Evolutionary conservation across 2,797 vertebrate genomes (phyloP).

Genomic region (Oceanodroma leucorhoa): DNA sequence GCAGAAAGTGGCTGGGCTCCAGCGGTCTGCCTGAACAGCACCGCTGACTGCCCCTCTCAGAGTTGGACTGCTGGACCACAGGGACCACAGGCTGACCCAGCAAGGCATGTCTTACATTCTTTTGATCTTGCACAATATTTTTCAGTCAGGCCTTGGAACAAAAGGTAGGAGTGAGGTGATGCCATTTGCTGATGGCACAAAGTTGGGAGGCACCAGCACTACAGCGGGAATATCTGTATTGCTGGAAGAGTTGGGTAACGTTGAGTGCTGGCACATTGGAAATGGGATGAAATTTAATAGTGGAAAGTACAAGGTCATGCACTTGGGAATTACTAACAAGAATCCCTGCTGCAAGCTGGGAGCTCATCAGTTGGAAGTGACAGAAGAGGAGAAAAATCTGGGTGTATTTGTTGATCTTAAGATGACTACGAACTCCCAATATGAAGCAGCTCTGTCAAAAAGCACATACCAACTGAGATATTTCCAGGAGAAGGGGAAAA

Average conservation of each 20-base stretch:
- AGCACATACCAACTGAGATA: not conserved
- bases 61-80: not conserved
- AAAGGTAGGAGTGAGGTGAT: not conserved
- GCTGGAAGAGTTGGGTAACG: not conserved
- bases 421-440: not conserved
- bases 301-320: constrained; percentile 33
- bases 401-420: not conserved
- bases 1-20: not conserved
- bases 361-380: constrained; percentile 8
- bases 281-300: constrained; percentile 42
- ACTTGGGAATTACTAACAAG: constrained; percentile 14
- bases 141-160: not conserved
- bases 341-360: constrained; percentile 20
- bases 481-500: not conserved
- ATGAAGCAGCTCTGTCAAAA: not conserved
- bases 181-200: not conserved
- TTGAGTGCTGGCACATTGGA: not conserved
- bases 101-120: accelerated
- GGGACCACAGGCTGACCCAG: not conserved
- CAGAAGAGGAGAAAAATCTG: constrained; percentile 24
- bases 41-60: not conserved
- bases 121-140: not conserved
- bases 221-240: not conserved
- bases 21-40: too few relatives aligned
- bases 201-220: not conserved